phyloP scores from a whole-genome alignment of 2,797 vertebrate species.

The Synaphobranchus kaupii region DNA sequence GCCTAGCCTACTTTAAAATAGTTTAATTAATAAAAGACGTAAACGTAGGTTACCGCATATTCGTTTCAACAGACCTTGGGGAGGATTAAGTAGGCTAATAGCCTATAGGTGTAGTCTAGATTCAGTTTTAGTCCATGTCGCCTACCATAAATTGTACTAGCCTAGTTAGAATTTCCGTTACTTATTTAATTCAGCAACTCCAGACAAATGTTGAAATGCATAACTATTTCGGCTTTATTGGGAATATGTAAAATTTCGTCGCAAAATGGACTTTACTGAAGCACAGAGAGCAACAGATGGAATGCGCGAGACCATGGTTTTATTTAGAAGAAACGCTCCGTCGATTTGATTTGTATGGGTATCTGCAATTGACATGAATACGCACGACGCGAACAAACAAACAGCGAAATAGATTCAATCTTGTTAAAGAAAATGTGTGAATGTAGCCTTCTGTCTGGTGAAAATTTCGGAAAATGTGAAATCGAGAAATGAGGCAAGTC shows the following conservation, averaged over 20 bases:
- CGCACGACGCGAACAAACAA: neutral
- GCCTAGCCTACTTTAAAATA: neutral
- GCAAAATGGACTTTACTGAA: neutral
- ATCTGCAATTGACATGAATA: neutral
- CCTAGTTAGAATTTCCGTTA: neutral
- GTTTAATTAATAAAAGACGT: neutral
- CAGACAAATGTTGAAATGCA: neutral
- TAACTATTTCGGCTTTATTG: neutral
- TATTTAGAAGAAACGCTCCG: neutral
- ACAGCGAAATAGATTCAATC: neutral
- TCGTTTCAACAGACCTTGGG: neutral
- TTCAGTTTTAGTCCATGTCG: neutral
- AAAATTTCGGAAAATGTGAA: neutral
- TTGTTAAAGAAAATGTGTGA: neutral
- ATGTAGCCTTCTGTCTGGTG: neutral
- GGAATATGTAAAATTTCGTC: neutral
- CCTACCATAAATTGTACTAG: neutral
- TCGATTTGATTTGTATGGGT: neutral
- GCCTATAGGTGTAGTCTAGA: neutral
- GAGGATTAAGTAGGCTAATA: neutral
- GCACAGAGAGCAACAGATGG: slow-evolving; percentile 15
- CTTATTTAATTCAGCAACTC: neutral
- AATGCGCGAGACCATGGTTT: neutral
- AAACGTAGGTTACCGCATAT: neutral
- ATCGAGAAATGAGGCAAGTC: neutral